phyloP scores from a whole-genome alignment of 2,113 vertebrate genomes.

The Dicaeum eximium region DNA sequence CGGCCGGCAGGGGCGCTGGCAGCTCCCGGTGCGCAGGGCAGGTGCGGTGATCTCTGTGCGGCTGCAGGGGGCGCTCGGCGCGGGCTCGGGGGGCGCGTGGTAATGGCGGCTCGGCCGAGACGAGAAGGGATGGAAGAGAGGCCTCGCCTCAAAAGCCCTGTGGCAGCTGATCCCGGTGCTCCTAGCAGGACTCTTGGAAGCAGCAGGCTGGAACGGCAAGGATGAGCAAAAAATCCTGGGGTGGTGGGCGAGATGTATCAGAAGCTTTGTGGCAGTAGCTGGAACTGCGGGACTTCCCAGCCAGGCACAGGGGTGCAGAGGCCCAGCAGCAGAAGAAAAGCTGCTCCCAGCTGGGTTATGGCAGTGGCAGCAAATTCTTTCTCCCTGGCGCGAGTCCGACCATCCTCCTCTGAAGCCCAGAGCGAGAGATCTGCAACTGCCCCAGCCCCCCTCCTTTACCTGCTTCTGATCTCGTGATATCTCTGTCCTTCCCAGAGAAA shows the following conservation, averaged over 20 bases:
- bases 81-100: neutral
- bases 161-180: fast-evolving
- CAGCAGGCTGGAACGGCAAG: neutral
- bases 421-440: neutral
- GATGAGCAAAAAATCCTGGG: neutral
- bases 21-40: neutral
- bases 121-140: neutral
- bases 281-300: neutral
- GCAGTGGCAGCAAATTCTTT: neutral
- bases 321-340: neutral
- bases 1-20: neutral
- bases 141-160: neutral
- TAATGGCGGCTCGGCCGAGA: neutral
- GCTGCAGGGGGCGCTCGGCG: neutral
- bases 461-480: neutral
- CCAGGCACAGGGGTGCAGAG: neutral
- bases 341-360: neutral
- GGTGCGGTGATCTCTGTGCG: neutral
- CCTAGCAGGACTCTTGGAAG: neutral
- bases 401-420: neutral
- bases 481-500: neutral
- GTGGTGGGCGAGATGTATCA: neutral
- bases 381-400: neutral
- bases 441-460: neutral
- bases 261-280: neutral